Base-by-base conservation (phyloP, 2,113 vertebrate species). In the Ammodramus savannarum region DNA sequence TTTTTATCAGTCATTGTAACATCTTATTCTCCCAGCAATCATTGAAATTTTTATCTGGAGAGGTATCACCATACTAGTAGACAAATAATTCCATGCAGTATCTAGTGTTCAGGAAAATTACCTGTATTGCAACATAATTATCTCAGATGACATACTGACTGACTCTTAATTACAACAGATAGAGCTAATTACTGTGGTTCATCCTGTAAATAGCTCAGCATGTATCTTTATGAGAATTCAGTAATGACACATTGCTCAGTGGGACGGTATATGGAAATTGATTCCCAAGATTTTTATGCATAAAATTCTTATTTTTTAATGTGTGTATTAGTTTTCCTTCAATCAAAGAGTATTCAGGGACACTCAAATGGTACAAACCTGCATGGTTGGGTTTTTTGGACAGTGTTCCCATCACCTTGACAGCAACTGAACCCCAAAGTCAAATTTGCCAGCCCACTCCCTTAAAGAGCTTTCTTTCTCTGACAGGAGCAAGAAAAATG, bases 151-250 rank as follows among this genome's bases (percentile, higher is more conserved):
- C 85, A 94, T 83, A 80, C 49, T 95, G 86, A 81, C 86, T 92
- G 87, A 91, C 67, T 95, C 21, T 87, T 93, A 95, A 95, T 91
- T 93, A 94, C 78, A 94, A 79, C n/a, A 94, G 89, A 95, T 85
- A 94, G 32, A 87, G 55, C 63, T 96, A 93, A 96, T 95, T 87
- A 82, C 58, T 83, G 73, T 32, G n/a, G 62, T 91, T 95, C 85
- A 87, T 85, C 87, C 84, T 93, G 74, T 67, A 96, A 96, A 94
- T 85, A 90, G 81, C 74, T 95, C 94, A 91, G 85, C 71, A 48
- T 85, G 93, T 78, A 90, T 78, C 71, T 92, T 84, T 90, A 91
- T 95, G 80, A 93, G 78, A 89, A 82, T 73, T 91, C 67, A 66
- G 38, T 69, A 95, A 93, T 80, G 85, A 83, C 69, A 89, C 38